A percentile compares a stretch with the other conserved stretches of the same genome.
Conservation (phyloP, 2,888 invertebrate genomes). For the Tricholauxania praeusta region DNA sequence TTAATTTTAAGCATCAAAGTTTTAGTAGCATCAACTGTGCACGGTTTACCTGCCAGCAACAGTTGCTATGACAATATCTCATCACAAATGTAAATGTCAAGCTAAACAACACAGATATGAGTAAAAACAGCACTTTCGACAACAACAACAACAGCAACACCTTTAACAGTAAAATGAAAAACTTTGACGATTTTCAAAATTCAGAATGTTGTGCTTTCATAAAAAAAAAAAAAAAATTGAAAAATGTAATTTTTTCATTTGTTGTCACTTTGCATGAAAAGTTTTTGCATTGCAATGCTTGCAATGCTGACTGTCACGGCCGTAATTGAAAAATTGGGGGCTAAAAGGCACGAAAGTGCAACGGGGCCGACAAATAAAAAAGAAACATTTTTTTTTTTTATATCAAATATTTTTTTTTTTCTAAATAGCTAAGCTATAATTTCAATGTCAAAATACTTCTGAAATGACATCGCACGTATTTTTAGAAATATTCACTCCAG, state of each 20-base stretch:
- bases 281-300: neutral
- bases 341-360: too few species aligned
- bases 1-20: conserved; percentile 35
- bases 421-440: too few species aligned
- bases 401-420: too few species aligned
- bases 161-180: neutral
- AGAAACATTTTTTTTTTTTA: too few species aligned
- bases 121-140: neutral
- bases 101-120: neutral
- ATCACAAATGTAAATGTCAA: conserved; percentile 4
- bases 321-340: too few species aligned
- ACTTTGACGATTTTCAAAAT: neutral
- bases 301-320: neutral
- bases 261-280: conserved; percentile 6
- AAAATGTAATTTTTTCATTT: neutral
- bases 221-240: neutral
- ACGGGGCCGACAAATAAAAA: too few species aligned
- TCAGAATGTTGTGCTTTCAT: too few species aligned
- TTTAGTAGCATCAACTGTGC: neutral
- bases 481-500: too few species aligned
- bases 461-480: too few species aligned
- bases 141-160: conserved; percentile 5
- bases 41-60: conserved; percentile 6
- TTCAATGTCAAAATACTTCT: too few species aligned
- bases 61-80: conserved; percentile 22